These are phyloP conservation scores for Eidolon helvum DNA, from an alignment of 2,113 vertebrate species.

Conservation along the genomic window DNA sequence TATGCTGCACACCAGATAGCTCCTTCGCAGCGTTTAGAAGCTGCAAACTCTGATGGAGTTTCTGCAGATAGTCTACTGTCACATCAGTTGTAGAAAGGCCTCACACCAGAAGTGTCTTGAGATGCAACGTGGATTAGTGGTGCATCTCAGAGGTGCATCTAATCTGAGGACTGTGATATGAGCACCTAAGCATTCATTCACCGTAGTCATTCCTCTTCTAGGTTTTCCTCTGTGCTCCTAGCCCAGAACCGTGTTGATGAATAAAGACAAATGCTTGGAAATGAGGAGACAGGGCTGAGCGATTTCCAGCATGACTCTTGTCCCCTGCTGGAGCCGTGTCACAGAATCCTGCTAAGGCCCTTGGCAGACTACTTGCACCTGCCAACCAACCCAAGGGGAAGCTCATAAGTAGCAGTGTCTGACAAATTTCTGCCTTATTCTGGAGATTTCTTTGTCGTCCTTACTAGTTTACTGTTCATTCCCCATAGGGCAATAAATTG, in stretches of 20 bases:
- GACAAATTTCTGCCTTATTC: neutral
- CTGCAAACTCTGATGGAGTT: neutral
- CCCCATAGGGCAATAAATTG: neutral
- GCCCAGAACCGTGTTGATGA: neutral
- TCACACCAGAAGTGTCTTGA: neutral
- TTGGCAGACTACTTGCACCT: neutral
- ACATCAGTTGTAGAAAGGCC: neutral
- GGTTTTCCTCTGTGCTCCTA: neutral
- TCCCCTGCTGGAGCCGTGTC: neutral
- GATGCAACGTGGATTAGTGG: accelerated
- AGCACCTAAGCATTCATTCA: neutral
- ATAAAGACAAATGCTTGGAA: neutral
- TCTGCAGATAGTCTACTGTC: neutral
- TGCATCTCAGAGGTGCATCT: neutral
- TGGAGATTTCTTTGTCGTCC: neutral
- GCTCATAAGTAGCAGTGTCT: neutral
- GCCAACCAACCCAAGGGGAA: constrained; percentile 1
- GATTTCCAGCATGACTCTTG: neutral
- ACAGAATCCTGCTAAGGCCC: neutral
- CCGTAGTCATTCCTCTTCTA: neutral
- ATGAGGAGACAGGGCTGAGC: neutral
- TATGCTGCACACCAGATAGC: too few species aligned
- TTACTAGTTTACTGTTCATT: neutral
- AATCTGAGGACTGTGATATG: neutral
- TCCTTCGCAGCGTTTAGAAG: neutral